Percentiles rank a stretch among this genome's conserved stretches.
Evolutionary conservation across 2,888 invertebrate species (phyloP).

Genomic region (Lochmaea crataegi): DNA sequence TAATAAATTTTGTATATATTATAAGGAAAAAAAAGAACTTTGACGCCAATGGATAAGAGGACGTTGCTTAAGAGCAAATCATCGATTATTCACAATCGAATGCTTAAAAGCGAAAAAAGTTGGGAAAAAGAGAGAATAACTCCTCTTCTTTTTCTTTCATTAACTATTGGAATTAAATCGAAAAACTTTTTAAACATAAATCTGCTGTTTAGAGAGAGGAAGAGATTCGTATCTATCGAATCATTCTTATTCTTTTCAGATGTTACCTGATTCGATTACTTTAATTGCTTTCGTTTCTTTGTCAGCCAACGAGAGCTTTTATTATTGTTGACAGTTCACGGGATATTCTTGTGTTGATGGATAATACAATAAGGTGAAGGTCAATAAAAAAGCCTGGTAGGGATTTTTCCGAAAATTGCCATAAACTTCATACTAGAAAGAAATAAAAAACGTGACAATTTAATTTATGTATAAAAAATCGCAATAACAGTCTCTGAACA

Average conservation of each 20-base stretch:
- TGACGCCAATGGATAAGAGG: conserved; percentile 45
- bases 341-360: too few species aligned
- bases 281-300: conserved; percentile 14
- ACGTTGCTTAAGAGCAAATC: conserved; percentile 59
- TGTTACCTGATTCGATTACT: conserved; percentile 32
- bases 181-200: conserved; percentile 58
- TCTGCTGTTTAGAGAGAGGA: conserved; percentile 50
- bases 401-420: neutral
- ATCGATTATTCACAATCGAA: conserved; percentile 61
- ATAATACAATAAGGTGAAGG: neutral
- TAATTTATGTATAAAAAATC: too few species aligned
- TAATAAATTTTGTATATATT: too few species aligned
- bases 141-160: conserved; percentile 52
- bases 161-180: conserved; percentile 59
- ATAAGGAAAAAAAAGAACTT: too few species aligned
- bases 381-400: neutral
- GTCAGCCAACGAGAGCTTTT: neutral
- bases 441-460: too few species aligned
- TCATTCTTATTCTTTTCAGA: conserved; percentile 33
- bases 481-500: too few species aligned
- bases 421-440: neutral
- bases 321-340: conserved; percentile 11
- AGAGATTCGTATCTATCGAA: conserved; percentile 40
- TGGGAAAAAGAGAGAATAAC: conserved; percentile 22
- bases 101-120: conserved; percentile 42